Evolutionary conservation across 2,113 vertebrate species (phyloP).

Genomic region (Calypte anna): DNA sequence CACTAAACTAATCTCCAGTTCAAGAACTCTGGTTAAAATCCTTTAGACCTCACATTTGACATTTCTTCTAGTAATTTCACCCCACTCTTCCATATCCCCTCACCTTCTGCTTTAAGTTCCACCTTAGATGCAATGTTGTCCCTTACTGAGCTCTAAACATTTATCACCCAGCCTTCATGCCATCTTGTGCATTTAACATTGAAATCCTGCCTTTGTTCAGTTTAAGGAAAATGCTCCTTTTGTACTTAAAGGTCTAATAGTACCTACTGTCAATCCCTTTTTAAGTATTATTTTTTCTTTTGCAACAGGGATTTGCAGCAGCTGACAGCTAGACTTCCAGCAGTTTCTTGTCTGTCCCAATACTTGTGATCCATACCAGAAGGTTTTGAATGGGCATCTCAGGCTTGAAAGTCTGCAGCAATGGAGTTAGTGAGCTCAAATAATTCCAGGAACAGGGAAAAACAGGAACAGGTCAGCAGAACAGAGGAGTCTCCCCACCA

Average conservation of each 20-base stretch:
- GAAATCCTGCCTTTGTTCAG: background rate
- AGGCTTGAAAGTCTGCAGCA: background rate
- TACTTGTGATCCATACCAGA: background rate
- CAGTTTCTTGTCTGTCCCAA: background rate
- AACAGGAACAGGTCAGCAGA: background rate
- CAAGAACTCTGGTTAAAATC: background rate
- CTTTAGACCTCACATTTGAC: background rate
- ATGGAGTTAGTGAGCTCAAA: background rate
- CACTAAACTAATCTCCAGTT: background rate
- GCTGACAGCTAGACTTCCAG: background rate
- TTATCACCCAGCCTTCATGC: background rate
- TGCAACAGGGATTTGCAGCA: background rate
- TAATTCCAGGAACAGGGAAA: background rate
- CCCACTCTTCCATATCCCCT: background rate
- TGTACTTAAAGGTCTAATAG: background rate
- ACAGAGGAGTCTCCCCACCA: background rate
- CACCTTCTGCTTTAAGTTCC: background rate
- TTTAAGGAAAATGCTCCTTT: background rate
- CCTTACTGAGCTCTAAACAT: background rate
- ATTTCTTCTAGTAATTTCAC: background rate
- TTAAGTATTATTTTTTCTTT: background rate
- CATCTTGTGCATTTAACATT: background rate
- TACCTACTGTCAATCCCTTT: background rate
- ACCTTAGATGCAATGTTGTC: background rate
- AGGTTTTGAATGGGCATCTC: background rate